Conservation (phyloP, 2,888 invertebrate genomes). For the Hydroisotoma schaefferi region DNA sequence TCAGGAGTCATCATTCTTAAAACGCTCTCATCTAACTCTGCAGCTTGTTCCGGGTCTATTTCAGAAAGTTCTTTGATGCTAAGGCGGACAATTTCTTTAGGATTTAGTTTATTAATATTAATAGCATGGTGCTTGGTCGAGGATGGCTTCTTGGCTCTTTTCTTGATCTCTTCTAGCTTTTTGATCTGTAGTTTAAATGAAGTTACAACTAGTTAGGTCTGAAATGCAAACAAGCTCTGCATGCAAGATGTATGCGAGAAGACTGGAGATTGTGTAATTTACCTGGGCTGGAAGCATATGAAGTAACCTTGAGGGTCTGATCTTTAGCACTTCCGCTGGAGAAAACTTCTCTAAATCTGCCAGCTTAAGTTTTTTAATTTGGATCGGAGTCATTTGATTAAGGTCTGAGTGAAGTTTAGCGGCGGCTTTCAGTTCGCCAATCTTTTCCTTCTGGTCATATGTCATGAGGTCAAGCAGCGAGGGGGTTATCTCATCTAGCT, state of each 20-base stretch:
- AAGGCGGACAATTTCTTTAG: slow-evolving; percentile 7
- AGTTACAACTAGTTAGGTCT: no score
- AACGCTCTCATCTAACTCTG: neutral
- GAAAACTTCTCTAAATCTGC: slow-evolving; percentile 6
- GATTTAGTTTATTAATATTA: slow-evolving; percentile 1
- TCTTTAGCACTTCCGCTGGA: neutral
- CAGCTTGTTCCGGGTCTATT: slow-evolving; percentile 1
- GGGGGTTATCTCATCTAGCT: neutral
- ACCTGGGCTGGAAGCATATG: slow-evolving; percentile 9
- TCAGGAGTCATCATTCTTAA: neutral
- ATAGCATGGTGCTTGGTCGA: slow-evolving; percentile 1
- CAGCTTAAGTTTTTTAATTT: slow-evolving; percentile 2
- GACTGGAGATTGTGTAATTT: slow-evolving; percentile 5
- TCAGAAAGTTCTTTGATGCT: neutral
- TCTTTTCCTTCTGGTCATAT: slow-evolving; percentile 20
- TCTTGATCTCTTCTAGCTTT: slow-evolving; percentile 10
- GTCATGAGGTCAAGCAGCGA: slow-evolving; percentile 11
- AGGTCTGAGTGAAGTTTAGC: neutral
- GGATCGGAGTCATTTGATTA: slow-evolving; percentile 9
- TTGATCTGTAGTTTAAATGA: slow-evolving; percentile 1
- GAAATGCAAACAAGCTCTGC: no score
- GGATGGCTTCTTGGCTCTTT: neutral
- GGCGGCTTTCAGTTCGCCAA: neutral
- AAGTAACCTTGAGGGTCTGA: neutral
- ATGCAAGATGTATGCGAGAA: no score